Evolutionary conservation across 2,888 invertebrate genomes (phyloP).

Genomic region (Cynaeus angustus): DNA sequence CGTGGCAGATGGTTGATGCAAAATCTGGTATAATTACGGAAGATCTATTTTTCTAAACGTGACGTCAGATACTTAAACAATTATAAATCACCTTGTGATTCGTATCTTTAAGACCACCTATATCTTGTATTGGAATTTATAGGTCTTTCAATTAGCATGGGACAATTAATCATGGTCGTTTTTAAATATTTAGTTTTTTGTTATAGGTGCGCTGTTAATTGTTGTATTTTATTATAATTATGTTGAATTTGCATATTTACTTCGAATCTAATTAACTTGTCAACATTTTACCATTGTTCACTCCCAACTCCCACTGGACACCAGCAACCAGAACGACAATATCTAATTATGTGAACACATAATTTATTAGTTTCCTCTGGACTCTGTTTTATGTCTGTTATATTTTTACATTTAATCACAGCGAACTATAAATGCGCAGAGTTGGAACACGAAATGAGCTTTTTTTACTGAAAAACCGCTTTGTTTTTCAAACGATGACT

Average conservation of each 20-base stretch:
- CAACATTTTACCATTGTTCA: conserved; percentile 16
- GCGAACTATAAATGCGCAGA: no score
- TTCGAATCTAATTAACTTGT: conserved; percentile 14
- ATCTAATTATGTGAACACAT: conserved; percentile 10
- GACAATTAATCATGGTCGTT: conserved; percentile 2
- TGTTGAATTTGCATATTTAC: conserved; percentile 14
- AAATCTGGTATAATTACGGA: no score
- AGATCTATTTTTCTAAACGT: no score
- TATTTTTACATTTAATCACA: conserved; percentile 2
- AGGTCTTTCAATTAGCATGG: conserved; percentile 5
- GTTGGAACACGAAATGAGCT: no score
- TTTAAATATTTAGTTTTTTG: conserved; percentile 8
- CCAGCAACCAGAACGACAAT: conserved; percentile 11
- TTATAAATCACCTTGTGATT: conserved; percentile 8
- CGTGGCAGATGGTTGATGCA: no score
- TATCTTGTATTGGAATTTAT: conserved; percentile 10
- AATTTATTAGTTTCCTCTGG: conserved; percentile 7
- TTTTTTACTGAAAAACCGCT: no score
- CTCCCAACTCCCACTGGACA: conserved; percentile 17
- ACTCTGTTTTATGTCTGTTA: conserved; percentile 6
- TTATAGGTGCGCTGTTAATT: conserved; percentile 2
- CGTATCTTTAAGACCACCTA: conserved; percentile 10
- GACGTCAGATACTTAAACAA: no score
- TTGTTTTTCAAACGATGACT: neutral
- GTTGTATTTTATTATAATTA: conserved; percentile 17